Evolutionary conservation across 2,888 invertebrate species (phyloP).

Genomic region (Tubulanus polymorphus): DNA sequence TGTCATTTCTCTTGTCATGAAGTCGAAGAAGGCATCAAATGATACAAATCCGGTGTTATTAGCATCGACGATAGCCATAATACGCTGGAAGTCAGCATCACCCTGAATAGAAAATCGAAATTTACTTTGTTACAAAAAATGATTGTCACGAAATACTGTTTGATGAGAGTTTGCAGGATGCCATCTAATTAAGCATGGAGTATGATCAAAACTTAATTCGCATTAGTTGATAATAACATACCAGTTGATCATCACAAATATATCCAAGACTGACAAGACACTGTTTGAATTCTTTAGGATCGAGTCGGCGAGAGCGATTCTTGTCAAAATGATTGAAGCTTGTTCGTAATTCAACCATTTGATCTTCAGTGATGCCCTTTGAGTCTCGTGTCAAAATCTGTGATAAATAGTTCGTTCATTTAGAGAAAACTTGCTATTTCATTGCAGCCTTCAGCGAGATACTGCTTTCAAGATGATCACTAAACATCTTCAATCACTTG

Average conservation of each 20-base stretch:
- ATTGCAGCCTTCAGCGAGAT: no score
- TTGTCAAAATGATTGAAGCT: conserved; percentile 99
- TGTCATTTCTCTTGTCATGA: conserved; percentile 96
- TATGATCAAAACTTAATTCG: not conserved
- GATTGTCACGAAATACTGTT: not conserved
- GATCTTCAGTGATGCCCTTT: conserved; percentile 71
- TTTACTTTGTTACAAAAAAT: not conserved
- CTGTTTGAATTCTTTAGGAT: conserved; percentile 96
- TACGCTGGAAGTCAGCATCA: conserved; percentile 98
- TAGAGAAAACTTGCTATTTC: no score
- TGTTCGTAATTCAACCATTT: conserved; percentile 94
- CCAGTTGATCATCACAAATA: conserved; percentile 89
- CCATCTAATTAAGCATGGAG: no score
- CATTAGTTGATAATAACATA: conserved; percentile 27
- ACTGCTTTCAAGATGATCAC: no score
- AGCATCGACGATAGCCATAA: conserved; percentile 91
- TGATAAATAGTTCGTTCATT: conserved; percentile 16
- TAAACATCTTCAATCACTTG: no score
- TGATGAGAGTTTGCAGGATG: no score
- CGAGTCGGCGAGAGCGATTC: conserved; percentile 75
- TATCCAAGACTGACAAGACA: conserved; percentile 90
- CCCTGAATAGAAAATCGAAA: conserved; percentile 61
- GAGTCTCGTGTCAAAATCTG: conserved; percentile 85
- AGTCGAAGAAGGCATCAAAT: conserved; percentile 98
- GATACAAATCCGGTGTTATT: conserved; percentile 94